Evolutionary conservation across 2,888 invertebrate genomes (phyloP), one percentile per base, ranked within the genome.

Genomic region (Drosophila kanekoi): DNA sequence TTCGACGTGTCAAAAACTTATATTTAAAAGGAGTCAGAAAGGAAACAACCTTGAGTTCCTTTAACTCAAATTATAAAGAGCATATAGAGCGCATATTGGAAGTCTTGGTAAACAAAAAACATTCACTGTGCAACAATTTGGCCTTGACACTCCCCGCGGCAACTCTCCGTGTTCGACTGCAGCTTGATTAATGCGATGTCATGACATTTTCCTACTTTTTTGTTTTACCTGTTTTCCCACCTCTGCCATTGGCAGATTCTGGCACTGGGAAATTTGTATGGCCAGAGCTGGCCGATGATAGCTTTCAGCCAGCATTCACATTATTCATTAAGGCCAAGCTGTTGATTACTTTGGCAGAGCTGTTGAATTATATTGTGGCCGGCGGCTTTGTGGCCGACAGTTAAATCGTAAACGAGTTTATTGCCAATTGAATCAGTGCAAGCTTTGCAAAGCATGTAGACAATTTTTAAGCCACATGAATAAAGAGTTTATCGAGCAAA

Each of bases 141-240:
- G 56, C 52, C 44, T 41, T 68, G 61, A 64, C 59, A 65, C 47
- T 58, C 32, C 18, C 44, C 33, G 47, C 65, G 64, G 60, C 77
- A 65, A 49, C 52, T n/a, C n/a, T n/a, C n/a, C 35, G 65, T 63
- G 59, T 70, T 66, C 68, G 80, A 71, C 78, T 75, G 67, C 75
- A 77, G 75, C 87, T 77, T 86, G 82, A 83, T 88, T 88, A 83
- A 88, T 86, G 69, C 69, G 67, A 52, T 77, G 62, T 37, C 72
- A 64, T 65, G 67, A 63, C 72, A 64, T 23, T 38, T 47, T 49
- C 23, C 41, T 40, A n/a, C n/a, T n/a, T n/a, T n/a, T n/a, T n/a
- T n/a, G n/a, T 18, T 41, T 16, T 40, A 52, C 28, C 16, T 28
- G 40, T 10, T 18, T 10, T 13, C 40, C 13, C 28, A 4, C 4